These are phyloP conservation scores for Sebastes schlegelii DNA, from an alignment of 2,113 vertebrate species.

Conservation along the genomic window DNA sequence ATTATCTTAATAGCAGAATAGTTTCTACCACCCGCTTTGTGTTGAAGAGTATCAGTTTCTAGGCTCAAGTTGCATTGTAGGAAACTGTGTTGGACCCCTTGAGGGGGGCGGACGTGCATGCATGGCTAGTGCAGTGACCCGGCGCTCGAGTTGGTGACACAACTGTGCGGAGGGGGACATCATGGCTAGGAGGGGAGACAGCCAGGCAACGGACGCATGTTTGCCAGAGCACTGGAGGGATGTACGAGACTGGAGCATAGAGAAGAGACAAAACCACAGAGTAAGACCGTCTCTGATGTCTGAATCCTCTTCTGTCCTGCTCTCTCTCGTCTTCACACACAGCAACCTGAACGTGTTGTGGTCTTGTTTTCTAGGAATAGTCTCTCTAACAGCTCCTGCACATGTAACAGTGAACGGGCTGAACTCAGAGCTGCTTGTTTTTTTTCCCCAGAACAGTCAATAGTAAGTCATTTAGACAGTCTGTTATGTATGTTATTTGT, in stretches of 20 bases:
- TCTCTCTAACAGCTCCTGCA: constrained; percentile 15
- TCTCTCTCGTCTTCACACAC: constrained; percentile 1
- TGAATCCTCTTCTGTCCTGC: not conserved
- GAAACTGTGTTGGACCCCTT: constrained; percentile 27
- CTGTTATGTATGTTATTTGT: constrained; percentile 32
- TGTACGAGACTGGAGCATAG: constrained; percentile 62
- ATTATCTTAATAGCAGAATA: not conserved
- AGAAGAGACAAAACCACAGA: constrained; percentile 70
- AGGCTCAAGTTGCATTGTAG: constrained; percentile 43
- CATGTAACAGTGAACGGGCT: constrained; percentile 12
- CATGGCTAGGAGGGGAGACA: constrained; percentile 46
- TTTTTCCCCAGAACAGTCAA: constrained; percentile 28
- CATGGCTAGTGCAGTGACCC: constrained; percentile 17
- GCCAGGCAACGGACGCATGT: constrained; percentile 18
- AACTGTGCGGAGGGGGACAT: constrained; percentile 9
- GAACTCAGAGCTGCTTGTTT: constrained; percentile 28
- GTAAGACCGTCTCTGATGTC: constrained; percentile 47
- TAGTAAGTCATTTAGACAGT: constrained; percentile 44
- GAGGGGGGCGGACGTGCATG: not conserved
- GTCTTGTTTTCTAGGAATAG: constrained; percentile 28
- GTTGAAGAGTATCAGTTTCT: constrained; percentile 39
- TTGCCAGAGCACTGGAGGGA: constrained; percentile 66
- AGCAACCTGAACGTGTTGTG: not conserved
- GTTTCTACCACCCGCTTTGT: not conserved
- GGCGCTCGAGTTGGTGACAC: not conserved